phyloP scores from a whole-genome alignment of 2,797 vertebrate species.

The Enteromius fasciolatus region DNA sequence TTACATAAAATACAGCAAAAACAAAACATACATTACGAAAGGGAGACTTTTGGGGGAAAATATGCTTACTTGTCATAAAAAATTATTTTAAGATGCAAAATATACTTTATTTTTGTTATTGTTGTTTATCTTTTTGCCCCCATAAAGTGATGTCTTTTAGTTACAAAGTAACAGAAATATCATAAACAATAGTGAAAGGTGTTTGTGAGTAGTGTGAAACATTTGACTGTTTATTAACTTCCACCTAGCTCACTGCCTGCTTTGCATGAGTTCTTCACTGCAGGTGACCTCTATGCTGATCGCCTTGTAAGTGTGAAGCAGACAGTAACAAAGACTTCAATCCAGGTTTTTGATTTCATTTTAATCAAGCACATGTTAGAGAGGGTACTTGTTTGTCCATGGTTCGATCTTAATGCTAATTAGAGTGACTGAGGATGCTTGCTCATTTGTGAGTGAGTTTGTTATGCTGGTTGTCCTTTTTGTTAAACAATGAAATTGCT shows the following conservation, averaged over 20 bases:
- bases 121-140: neutral
- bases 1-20: neutral
- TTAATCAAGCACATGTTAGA: conserved; percentile 7
- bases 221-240: conserved; percentile 46
- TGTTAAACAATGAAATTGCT: neutral
- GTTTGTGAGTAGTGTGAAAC: conserved; percentile 4
- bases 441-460: neutral
- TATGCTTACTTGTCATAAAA: neutral
- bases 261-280: conserved; percentile 37
- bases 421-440: neutral
- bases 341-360: conserved; percentile 11
- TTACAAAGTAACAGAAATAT: neutral
- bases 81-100: neutral
- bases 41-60: neutral
- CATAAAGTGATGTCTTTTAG: neutral
- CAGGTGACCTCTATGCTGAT: conserved; percentile 9
- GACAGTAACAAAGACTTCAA: neutral
- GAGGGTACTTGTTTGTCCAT: neutral
- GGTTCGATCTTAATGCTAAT: neutral
- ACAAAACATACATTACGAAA: neutral
- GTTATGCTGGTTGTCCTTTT: neutral
- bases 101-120: neutral
- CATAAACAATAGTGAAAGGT: neutral
- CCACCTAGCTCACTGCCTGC: conserved; percentile 11
- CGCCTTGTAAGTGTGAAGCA: neutral